Conservation (phyloP, 92 coral and sea anemone species). For the Pocillopora grandis region DNA sequence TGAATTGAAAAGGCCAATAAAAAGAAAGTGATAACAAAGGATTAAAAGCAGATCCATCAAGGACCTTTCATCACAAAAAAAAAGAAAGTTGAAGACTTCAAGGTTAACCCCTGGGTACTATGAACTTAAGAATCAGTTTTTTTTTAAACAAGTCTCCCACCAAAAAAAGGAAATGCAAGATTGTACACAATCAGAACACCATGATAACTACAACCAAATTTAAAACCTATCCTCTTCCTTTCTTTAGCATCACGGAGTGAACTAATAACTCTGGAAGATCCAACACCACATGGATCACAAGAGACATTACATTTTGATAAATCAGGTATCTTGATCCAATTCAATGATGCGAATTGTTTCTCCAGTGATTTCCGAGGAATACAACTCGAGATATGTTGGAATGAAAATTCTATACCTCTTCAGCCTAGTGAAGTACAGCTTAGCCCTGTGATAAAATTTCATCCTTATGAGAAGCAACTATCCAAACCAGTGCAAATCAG, state of each 20-base stretch:
- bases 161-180: no score
- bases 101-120: no score
- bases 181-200: no score
- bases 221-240: not conserved
- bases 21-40: no score
- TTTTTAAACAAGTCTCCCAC: no score
- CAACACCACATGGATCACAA: slow-evolving; percentile 34
- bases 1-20: not conserved
- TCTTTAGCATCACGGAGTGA: not conserved
- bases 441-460: slow-evolving; percentile 69
- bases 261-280: slow-evolving; percentile 26
- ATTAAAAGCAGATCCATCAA: no score
- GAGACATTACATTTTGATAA: slow-evolving; percentile 44
- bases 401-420: not conserved
- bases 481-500: slow-evolving; percentile 18
- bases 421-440: slow-evolving; percentile 57
- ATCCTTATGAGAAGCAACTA: slow-evolving; percentile 25
- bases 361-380: slow-evolving; percentile 21
- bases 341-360: slow-evolving; percentile 38
- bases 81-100: no score
- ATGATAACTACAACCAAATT: not conserved
- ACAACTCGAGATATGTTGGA: slow-evolving; percentile 51
- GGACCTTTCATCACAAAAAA: no score
- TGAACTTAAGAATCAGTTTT: no score
- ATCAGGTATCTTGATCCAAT: slow-evolving; percentile 44